These are phyloP conservation scores for Leptodirus hochenwartii DNA, from an alignment of 2,888 invertebrate genomes.

Conservation along the genomic window DNA sequence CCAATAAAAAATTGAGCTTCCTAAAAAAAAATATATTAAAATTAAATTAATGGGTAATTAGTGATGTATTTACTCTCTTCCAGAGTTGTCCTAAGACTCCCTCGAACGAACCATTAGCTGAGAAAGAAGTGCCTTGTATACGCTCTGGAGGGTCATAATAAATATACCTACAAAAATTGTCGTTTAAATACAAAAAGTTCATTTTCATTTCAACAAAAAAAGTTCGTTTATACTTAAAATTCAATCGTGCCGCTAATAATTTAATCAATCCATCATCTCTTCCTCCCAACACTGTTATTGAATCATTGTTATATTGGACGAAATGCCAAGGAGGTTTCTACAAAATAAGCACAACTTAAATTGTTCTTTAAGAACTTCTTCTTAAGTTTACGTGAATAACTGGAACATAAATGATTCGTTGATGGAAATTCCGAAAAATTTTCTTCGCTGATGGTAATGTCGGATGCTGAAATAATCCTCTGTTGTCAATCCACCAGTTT, in stretches of 20 bases:
- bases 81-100: slow-evolving; percentile 55
- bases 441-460: slow-evolving; percentile 40
- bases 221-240: slow-evolving; percentile 55
- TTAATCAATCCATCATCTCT: slow-evolving; percentile 50
- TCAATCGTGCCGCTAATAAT: slow-evolving; percentile 43
- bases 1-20: slow-evolving; percentile 56
- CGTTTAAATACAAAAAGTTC: not conserved
- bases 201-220: slow-evolving; percentile 2
- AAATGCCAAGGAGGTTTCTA: slow-evolving; percentile 61
- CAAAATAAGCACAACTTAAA: slow-evolving; percentile 9
- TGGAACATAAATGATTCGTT: slow-evolving; percentile 45
- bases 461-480: slow-evolving; percentile 44
- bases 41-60: slow-evolving; percentile 1
- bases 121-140: slow-evolving; percentile 46
- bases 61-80: slow-evolving; percentile 34
- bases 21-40: slow-evolving; percentile 22
- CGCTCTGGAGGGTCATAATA: slow-evolving; percentile 59
- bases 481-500: slow-evolving; percentile 52
- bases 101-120: slow-evolving; percentile 46
- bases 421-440: slow-evolving; percentile 46
- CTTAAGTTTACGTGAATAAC: slow-evolving; percentile 44
- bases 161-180: slow-evolving; percentile 33
- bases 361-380: slow-evolving; percentile 3
- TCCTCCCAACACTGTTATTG: slow-evolving; percentile 44
- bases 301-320: slow-evolving; percentile 39